Conservation (phyloP, 2,888 invertebrate species). For the Desoria tigrina region DNA sequence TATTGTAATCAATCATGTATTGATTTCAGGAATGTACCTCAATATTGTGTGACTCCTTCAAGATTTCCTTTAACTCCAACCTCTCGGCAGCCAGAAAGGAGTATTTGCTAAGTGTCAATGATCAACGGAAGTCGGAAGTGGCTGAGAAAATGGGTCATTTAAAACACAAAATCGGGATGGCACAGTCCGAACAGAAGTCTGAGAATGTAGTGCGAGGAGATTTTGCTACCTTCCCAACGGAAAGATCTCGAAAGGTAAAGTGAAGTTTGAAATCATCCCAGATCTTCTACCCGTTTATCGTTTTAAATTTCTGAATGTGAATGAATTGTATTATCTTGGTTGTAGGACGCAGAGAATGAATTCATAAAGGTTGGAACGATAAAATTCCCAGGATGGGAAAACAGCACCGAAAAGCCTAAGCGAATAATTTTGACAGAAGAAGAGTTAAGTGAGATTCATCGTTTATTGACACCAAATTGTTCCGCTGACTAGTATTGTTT, state of each 20-base stretch:
- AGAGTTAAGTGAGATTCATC: slow-evolving; percentile 46
- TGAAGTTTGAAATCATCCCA: background rate
- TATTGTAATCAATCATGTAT: too few relatives aligned
- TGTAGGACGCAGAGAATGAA: slow-evolving; percentile 41
- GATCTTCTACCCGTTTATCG: background rate
- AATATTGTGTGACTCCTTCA: slow-evolving; percentile 47
- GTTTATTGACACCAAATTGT: slow-evolving; percentile 40
- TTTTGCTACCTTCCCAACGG: slow-evolving; percentile 45
- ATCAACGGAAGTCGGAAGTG: slow-evolving; percentile 40
- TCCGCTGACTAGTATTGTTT: background rate
- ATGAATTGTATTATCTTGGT: too few relatives aligned
- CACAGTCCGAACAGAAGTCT: slow-evolving; percentile 39
- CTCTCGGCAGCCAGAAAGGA: slow-evolving; percentile 45
- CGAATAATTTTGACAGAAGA: slow-evolving; percentile 43
- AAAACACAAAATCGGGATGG: slow-evolving; percentile 44
- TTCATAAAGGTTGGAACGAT: slow-evolving; percentile 44
- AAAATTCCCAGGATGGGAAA: slow-evolving; percentile 52
- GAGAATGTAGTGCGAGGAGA: slow-evolving; percentile 44
- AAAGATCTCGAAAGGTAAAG: slow-evolving; percentile 27
- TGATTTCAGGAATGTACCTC: slow-evolving; percentile 47
- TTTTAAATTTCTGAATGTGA: slow-evolving; percentile 16
- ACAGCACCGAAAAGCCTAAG: slow-evolving; percentile 36
- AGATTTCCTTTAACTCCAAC: slow-evolving; percentile 37
- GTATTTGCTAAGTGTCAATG: slow-evolving; percentile 44
- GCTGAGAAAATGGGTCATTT: slow-evolving; percentile 48